phyloP scores from a whole-genome alignment of 2,888 invertebrate genomes.

The Tricholauxania praeusta region DNA sequence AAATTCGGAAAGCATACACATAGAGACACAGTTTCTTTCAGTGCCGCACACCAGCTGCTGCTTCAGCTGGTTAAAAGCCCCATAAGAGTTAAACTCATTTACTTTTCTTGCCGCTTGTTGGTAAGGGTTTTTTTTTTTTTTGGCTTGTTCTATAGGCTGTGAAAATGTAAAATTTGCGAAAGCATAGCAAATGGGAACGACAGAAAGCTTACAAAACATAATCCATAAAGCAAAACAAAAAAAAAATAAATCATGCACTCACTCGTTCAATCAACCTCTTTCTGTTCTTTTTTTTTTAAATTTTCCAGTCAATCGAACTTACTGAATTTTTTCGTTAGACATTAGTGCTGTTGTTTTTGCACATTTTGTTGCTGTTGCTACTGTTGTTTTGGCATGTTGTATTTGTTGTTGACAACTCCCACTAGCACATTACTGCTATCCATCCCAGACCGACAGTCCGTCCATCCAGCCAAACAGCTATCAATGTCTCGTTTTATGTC shows the following conservation, averaged over 20 bases:
- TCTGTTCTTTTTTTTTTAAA: not conserved
- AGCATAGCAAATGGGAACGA: constrained; percentile 11
- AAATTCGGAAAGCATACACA: too few species aligned
- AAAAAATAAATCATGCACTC: not conserved
- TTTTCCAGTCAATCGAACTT: constrained; percentile 19
- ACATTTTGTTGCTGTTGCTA: not conserved
- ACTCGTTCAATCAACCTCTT: too few species aligned
- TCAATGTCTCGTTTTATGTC: too few species aligned
- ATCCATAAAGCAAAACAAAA: not conserved
- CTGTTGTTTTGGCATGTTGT: not conserved
- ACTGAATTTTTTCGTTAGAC: not conserved
- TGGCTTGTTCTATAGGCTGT: constrained; percentile 2
- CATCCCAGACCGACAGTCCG: too few species aligned
- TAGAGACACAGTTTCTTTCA: too few species aligned
- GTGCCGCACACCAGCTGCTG: not conserved
- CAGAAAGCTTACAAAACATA: constrained; percentile 1
- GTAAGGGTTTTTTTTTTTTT: not conserved
- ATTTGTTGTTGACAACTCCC: not conserved
- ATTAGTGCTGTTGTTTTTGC: not conserved
- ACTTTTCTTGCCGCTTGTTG: constrained; percentile 11
- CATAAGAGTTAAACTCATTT: not conserved
- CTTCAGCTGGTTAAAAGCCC: not conserved
- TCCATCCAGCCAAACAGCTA: too few species aligned
- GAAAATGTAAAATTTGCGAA: constrained; percentile 4
- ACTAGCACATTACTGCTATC: not conserved